Base-by-base conservation (phyloP, 35 echinoderm and acorn worm genomes). In the Ptychodera flava region DNA sequence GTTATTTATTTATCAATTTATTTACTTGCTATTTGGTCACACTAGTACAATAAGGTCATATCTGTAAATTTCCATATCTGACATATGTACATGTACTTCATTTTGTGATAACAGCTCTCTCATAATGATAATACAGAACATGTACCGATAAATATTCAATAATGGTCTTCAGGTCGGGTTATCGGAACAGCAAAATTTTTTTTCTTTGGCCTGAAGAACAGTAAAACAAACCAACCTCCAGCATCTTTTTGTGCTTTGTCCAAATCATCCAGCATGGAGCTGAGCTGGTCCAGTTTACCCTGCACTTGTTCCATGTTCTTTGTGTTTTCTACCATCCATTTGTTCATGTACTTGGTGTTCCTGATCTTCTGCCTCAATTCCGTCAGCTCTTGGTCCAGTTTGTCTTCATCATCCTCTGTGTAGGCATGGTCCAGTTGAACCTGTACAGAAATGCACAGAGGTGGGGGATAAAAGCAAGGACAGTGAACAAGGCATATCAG, bases 371-470 rank as follows among this genome's bases (percentile, higher is more conserved):
- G 79, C 82, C 85, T 82, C 14, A 97, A 78, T 75, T 94, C 87
- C 84, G 94, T 90, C 16, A 97, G 38, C 36, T 97, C 95, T 30
- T 80, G 53, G 83, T 94, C 92, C 16, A 97, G 33, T 45, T 87
- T 89, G 16, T 79, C 77, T 12, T 94, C 92, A 33, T 92, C 90
- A 16, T 79, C 82, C 28, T 89, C 95, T 32, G 36, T 93, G 16
- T 83, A 81, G 32, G 75, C 32, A 33, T 90, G 16, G 29, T 93
- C 64, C 33, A 34, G 36, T 75, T 96, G 91, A 0, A 95, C 84
- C 93, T 95, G 79, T 16, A 85, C 32, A 83, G 31, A 36, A 88
- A 86, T 35, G 33, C 0, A 78, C 33, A 34, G 34, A 0, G n/a
- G n/a, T n/a, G n/a, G n/a, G n/a, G n/a, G n/a, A n/a, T n/a, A n/a